Conservation (phyloP, 2,797 vertebrate species). For the Spinibarbus caldwelli region DNA sequence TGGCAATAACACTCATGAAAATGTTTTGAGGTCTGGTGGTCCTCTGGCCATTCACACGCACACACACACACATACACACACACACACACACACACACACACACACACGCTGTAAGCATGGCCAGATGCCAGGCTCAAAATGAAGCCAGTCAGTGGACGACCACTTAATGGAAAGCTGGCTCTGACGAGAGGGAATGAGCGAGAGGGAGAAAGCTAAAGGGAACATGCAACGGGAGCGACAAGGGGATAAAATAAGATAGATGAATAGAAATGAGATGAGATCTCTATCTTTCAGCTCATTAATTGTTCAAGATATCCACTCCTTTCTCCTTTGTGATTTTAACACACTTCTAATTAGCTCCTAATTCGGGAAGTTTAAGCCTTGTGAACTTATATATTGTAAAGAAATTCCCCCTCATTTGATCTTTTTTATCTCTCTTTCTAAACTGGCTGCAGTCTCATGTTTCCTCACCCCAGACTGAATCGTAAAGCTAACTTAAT, state of each 20-base stretch:
- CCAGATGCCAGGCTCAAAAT: constrained; percentile 74
- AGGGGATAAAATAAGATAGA: constrained; percentile 68
- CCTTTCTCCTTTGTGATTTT: constrained; percentile 78
- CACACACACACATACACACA: constrained; percentile 41
- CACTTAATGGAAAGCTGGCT: constrained; percentile 95
- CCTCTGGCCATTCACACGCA: constrained; percentile 44
- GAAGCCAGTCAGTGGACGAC: constrained; percentile 85
- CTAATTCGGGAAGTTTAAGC: constrained; percentile 70
- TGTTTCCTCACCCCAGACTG: constrained; percentile 43
- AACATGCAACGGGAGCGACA: constrained; percentile 59
- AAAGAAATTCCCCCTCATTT: constrained; percentile 77
- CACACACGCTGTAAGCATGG: constrained; percentile 56
- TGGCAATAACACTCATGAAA: constrained; percentile 52
- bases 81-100: constrained; percentile 35
- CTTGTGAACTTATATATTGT: constrained; percentile 64
- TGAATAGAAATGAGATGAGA: constrained; percentile 74
- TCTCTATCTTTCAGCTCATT: constrained; percentile 79
- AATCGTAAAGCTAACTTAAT: constrained; percentile 63
- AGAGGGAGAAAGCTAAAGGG: constrained; percentile 39
- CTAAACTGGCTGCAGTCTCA: constrained; percentile 55
- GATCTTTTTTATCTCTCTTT: constrained; percentile 70
- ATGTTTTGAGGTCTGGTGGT: constrained; percentile 54
- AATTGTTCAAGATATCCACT: constrained; percentile 76
- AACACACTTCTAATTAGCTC: constrained; percentile 80
- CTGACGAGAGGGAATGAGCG: constrained; percentile 61